Base-by-base conservation (phyloP, 2,888 invertebrate species). In the Amblyteles armatorius region DNA sequence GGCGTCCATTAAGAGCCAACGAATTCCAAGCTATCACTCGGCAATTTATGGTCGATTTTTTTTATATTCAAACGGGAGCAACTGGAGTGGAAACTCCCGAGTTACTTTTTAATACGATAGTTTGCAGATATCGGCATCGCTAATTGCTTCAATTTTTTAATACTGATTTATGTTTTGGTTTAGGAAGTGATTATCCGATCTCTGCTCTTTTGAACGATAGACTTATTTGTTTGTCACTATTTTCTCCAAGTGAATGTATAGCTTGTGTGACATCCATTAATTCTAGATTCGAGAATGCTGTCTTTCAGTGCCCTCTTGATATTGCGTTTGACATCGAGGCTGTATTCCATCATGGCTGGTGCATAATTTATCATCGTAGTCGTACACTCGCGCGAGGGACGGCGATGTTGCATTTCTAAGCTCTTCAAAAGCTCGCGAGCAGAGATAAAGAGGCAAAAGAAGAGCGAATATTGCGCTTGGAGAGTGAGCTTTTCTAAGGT, bases 401-500 rank as follows among this genome's bases (percentile, higher is more conserved):
- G 48, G 13, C 22, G 19, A 65, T 19, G 33, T 29, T 73, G 29
- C 50, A 69, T 78, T 63, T 79, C 29, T 19, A 67, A 57, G 72
- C 71, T 68, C 63, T 33, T 72, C 29, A 44, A 57, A 63, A 82
- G 76, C 72, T 57, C 65, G 13, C 9, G 44, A 29, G 60, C 67
- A 50, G 72, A 73, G 68, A 73, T 50, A 65, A 73, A 82, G 57
- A 67, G 57, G 36, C 19, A 65, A 63, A 55, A 26, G 71, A n/a
- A 6, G 29, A 48, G 11, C 48, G 69, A 77, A 68, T 48, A 73
- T 68, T 48, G 40, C 60, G 55, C 26, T 11, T 3, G 19, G 48
- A 67, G 26, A 80, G 85, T 73, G 44, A 29, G 80, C 77, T 77
- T 78, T 82, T 80, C 76, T 57, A 71, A 33, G 71, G 52, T 57